A percentile compares a stretch with the other conserved stretches of the same genome.
Evolutionary conservation across 2,113 vertebrate genomes (phyloP).

Genomic region (Cottus gobio): DNA sequence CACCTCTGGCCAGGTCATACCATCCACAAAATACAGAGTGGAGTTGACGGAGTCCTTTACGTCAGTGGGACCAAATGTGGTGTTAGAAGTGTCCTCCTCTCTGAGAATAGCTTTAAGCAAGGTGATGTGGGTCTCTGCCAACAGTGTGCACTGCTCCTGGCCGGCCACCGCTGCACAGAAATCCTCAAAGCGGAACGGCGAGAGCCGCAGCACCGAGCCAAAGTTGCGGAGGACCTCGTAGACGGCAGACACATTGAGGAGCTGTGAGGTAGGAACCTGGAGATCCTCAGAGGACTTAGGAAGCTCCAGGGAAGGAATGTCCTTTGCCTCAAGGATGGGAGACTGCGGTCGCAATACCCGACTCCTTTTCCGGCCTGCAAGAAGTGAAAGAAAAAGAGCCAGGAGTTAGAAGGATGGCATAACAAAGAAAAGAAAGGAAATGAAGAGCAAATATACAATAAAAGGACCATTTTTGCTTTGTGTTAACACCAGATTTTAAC

Average conservation of each 20-base stretch:
- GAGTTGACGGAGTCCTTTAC: constrained; percentile 99
- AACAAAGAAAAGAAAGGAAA: neutral
- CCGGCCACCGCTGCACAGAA: constrained; percentile 95
- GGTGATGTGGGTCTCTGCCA: constrained; percentile 96
- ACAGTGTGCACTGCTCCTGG: constrained; percentile 96
- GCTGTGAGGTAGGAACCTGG: constrained; percentile 92
- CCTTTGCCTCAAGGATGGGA: constrained; percentile 94
- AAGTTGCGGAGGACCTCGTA: constrained; percentile 98
- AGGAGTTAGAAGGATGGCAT: constrained; percentile 9
- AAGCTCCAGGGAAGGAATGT: constrained; percentile 93
- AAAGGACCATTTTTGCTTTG: neutral
- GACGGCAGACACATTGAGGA: constrained; percentile 94
- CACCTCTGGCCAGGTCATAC: constrained; percentile 99
- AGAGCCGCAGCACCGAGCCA: constrained; percentile 94
- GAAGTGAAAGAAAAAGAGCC: constrained; percentile 18
- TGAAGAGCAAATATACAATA: neutral
- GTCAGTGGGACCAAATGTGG: constrained; percentile 97
- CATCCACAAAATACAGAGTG: constrained; percentile 97
- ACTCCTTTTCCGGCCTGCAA: constrained; percentile 88
- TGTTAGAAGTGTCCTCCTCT: constrained; percentile 99
- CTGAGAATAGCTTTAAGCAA: constrained; percentile 97
- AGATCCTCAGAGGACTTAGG: constrained; percentile 98
- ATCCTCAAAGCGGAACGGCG: constrained; percentile 98
- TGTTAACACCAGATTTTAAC: neutral
- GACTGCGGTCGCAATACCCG: constrained; percentile 89